phyloP scores from a whole-genome alignment of 2,888 invertebrate genomes.

The Pristionchus exspectatus region DNA sequence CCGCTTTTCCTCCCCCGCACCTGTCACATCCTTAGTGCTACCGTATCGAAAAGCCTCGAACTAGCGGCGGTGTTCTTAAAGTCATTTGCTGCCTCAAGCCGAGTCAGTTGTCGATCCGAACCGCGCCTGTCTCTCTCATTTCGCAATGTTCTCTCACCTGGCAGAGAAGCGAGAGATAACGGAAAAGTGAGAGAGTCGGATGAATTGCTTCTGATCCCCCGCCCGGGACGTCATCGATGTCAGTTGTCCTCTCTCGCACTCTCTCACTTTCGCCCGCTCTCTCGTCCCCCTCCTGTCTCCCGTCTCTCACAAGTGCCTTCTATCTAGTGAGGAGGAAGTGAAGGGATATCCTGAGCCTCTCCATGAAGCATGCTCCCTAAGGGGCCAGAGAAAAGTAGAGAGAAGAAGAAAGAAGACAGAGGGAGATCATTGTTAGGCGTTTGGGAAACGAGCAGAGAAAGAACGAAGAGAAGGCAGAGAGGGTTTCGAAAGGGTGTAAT shows the following conservation, averaged over 20 bases:
- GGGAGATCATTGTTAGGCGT: neutral
- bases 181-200: neutral
- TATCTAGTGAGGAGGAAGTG: conserved; percentile 7
- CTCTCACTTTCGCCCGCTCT: conserved; percentile 8
- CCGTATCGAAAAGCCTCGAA: neutral
- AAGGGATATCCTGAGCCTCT: neutral
- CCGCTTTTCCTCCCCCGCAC: neutral
- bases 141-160: too few species aligned
- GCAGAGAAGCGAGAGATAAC: too few species aligned
- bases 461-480: neutral
- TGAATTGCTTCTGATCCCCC: neutral
- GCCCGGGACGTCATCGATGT: neutral
- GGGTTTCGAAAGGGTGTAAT: conserved; percentile 31
- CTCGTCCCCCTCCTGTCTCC: neutral
- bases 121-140: neutral
- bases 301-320: neutral
- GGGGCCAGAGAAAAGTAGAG: neutral
- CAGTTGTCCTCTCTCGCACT: neutral
- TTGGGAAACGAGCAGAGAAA: neutral
- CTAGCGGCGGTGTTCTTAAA: neutral
- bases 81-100: neutral
- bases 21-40: neutral
- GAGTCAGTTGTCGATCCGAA: conserved; percentile 13
- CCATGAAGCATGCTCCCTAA: neutral
- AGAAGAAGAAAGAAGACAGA: neutral